These are phyloP conservation scores for Myopa testacea DNA, from an alignment of 2,888 invertebrate species.

Conservation along the genomic window DNA sequence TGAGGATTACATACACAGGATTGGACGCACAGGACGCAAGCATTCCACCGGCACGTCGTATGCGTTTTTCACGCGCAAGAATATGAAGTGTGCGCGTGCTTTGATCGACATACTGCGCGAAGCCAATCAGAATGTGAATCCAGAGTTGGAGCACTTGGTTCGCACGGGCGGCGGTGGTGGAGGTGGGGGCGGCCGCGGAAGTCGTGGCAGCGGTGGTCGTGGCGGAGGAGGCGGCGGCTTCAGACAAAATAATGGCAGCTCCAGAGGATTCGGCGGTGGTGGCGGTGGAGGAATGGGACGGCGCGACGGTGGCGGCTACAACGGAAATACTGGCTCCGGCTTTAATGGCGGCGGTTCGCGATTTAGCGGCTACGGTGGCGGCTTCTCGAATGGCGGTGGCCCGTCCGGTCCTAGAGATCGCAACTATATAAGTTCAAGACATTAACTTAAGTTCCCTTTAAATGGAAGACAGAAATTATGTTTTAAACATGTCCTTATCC, in stretches of 20 bases:
- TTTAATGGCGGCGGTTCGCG: slow-evolving; percentile 39
- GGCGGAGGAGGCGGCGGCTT: slow-evolving; percentile 44
- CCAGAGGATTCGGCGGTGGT: slow-evolving; percentile 46
- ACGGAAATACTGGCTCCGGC: slow-evolving; percentile 19
- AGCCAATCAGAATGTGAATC: slow-evolving; percentile 90
- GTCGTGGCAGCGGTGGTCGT: slow-evolving; percentile 48
- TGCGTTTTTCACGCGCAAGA: slow-evolving; percentile 92
- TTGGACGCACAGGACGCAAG: slow-evolving; percentile 91
- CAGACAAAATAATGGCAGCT: slow-evolving; percentile 43
- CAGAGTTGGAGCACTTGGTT: slow-evolving; percentile 84
- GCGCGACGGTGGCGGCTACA: slow-evolving; percentile 41
- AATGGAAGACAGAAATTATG: background rate
- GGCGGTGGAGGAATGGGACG: slow-evolving; percentile 43
- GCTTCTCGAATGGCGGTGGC: slow-evolving; percentile 44
- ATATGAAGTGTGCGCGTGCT: slow-evolving; percentile 87
- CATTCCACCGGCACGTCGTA: slow-evolving; percentile 91
- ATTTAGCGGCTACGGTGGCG: slow-evolving; percentile 34
- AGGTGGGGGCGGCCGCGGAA: slow-evolving; percentile 56
- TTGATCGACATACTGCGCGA: slow-evolving; percentile 88
- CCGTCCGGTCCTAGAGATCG: slow-evolving; percentile 47
- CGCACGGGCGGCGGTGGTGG: slow-evolving; percentile 71
- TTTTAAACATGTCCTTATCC: background rate
- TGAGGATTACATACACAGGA: slow-evolving; percentile 95
- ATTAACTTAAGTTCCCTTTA: slow-evolving; percentile 27
- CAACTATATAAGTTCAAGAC: slow-evolving; percentile 48